A percentile compares a stretch with the other conserved stretches of the same genome.
These are phyloP conservation scores for Sturnus vulgaris DNA, from an alignment of 2,113 vertebrate genomes.

Conservation along the genomic window DNA sequence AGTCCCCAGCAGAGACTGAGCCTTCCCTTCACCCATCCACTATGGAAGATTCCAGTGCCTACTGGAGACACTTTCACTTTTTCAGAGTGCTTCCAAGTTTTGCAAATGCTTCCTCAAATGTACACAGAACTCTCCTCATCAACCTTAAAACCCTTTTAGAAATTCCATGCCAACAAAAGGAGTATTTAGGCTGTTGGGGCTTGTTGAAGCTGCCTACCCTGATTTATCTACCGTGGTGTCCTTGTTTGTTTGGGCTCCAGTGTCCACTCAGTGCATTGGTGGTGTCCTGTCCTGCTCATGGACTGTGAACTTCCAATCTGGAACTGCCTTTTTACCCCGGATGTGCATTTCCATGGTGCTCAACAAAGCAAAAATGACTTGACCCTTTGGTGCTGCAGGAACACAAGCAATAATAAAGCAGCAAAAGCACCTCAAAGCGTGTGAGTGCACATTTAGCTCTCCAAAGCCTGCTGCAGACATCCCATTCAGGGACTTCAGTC, in stretches of 20 bases:
- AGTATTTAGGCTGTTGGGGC: not conserved
- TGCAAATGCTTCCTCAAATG: not conserved
- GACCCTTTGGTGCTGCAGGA: not conserved
- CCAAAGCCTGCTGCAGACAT: not conserved
- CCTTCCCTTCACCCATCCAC: not conserved
- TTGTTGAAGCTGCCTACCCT: not conserved
- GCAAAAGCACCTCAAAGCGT: not conserved
- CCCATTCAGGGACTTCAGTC: not conserved
- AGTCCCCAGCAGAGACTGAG: too few species aligned
- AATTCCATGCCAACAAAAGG: not conserved
- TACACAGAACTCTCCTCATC: not conserved
- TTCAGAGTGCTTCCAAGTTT: not conserved
- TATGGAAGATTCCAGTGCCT: not conserved
- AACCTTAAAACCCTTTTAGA: not conserved
- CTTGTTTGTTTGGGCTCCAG: not conserved
- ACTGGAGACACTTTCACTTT: not conserved
- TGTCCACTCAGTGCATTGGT: not conserved
- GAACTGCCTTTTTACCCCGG: not conserved
- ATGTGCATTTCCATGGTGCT: not conserved
- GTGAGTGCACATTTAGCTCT: not conserved
- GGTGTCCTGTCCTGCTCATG: not conserved
- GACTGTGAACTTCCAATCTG: not conserved
- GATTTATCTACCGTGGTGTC: rapidly evolving
- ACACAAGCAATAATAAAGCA: not conserved
- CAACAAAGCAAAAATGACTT: not conserved